Evolutionary conservation across 2,888 invertebrate genomes (phyloP), one percentile per base, ranked within the genome.

Genomic region (Pachliopta kotzebuea): DNA sequence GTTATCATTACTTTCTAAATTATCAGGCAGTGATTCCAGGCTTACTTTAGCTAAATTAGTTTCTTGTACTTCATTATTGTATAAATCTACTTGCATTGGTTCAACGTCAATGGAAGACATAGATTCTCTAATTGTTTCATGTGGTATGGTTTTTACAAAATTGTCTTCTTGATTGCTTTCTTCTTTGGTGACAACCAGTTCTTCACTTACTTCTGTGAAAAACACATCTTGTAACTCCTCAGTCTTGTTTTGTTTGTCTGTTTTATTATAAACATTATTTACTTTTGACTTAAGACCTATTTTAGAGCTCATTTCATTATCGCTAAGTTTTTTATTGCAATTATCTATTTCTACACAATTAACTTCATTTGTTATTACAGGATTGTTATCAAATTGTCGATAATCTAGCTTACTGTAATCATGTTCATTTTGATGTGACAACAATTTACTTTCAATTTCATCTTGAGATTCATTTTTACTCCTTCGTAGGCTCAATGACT

Each of bases 401-500:
- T 65, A 67, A 54, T 69, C 68, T 37, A 61, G 58, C 52, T 67
- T 77, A 69, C 75, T 81, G 65, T 81, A 81, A 70, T 83, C 78
- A 71, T 83, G 81, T 67, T 83, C 83, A 69, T 80, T 79, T 67
- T 80, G 70, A 72, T 77, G 72, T 52, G 72, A 68, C 8, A 62
- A 55, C 54, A 74, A 69, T 60, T 70, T 71, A 55, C 62, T 69
- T 42, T 71, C 69, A 37, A 37, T 67, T 65, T 71, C 69, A 67
- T 74, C 76, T 31, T 78, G 77, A 77, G 82, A 79, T 80, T 84
- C 84, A 68, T 73, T 74, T 49, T 65, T 68, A 62, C 76, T 75
- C 67, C 76, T 79, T 74, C 81, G 82, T 67, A 83, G 73, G 62
- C 74, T 78, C 70, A 81, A 80, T 62, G 76, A 74, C 60, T 77